These are phyloP conservation scores for Euclidia mi DNA, from an alignment of 2,888 invertebrate genomes.

Conservation along the genomic window DNA sequence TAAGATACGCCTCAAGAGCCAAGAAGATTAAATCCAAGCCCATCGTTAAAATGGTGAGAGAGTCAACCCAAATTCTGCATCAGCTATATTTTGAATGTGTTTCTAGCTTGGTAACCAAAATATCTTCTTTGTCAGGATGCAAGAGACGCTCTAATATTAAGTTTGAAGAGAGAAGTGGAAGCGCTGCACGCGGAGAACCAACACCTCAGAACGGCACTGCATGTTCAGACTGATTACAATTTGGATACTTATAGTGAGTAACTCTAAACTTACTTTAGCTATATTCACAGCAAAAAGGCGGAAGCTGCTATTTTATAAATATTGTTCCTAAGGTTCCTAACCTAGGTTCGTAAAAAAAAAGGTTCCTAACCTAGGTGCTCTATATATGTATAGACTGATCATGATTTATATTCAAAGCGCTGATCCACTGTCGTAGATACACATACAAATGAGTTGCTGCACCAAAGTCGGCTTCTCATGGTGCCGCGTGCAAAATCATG, in stretches of 20 bases:
- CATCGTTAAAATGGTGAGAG: constrained; percentile 96
- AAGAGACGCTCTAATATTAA: constrained; percentile 96
- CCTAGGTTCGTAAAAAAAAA: too few relatives aligned
- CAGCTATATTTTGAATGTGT: too few relatives aligned
- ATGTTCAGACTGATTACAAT: constrained; percentile 90
- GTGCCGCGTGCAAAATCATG: too few relatives aligned
- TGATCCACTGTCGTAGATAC: too few relatives aligned
- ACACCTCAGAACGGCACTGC: constrained; percentile 94
- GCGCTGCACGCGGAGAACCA: constrained; percentile 96
- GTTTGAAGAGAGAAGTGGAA: constrained; percentile 96
- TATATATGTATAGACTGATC: too few relatives aligned
- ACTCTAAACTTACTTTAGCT: not conserved
- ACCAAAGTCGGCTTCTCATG: too few relatives aligned
- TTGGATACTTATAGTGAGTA: constrained; percentile 71
- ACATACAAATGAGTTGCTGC: too few relatives aligned
- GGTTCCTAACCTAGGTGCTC: too few relatives aligned
- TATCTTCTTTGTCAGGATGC: constrained; percentile 92
- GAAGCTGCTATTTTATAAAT: not conserved
- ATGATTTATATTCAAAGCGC: too few relatives aligned
- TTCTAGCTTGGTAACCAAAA: too few relatives aligned
- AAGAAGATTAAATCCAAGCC: constrained; percentile 98
- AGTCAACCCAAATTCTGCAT: too few relatives aligned
- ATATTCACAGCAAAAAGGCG: not conserved
- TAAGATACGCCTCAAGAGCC: constrained; percentile 97
- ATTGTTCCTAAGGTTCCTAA: too few relatives aligned